These are phyloP conservation scores for Alectura lathami DNA, from an alignment of 2,113 vertebrate species.

Conservation along the genomic window DNA sequence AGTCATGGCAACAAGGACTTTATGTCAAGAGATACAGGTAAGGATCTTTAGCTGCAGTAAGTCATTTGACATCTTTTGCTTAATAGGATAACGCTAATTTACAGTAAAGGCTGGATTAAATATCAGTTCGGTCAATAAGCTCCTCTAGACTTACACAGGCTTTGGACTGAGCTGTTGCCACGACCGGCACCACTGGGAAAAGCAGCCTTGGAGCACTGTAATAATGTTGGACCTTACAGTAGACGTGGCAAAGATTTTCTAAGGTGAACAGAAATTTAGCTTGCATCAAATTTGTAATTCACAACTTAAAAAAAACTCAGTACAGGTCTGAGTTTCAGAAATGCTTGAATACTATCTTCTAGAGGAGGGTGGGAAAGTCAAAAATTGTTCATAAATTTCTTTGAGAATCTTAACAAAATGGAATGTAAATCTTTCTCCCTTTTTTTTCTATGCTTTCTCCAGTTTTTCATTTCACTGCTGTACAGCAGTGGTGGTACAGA, in stretches of 20 bases:
- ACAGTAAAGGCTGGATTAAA: not conserved
- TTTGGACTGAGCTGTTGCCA: not conserved
- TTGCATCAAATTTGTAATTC: not conserved
- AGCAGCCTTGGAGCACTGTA: not conserved
- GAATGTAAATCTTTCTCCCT: not conserved
- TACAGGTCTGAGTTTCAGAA: not conserved
- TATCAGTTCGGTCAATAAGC: not conserved
- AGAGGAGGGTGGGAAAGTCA: too few relatives aligned
- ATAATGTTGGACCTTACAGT: not conserved
- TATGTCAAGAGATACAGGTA: not conserved
- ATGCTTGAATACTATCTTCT: rapidly evolving
- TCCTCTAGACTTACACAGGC: not conserved
- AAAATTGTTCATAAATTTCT: too few relatives aligned
- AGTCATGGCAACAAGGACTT: not conserved
- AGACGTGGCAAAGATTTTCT: not conserved
- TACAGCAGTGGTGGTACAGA: not conserved
- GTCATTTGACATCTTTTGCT: not conserved
- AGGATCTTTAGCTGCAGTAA: not conserved
- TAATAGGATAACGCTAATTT: not conserved
- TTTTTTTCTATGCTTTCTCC: not conserved
- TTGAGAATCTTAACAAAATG: not conserved
- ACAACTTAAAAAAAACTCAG: not conserved
- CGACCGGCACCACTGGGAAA: not conserved
- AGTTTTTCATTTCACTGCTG: not conserved
- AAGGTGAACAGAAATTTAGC: not conserved